A percentile compares a stretch with the other conserved stretches of the same genome.
Evolutionary conservation across 64 coral and sea anemone species (phyloP).

Genomic region (Stichodactyla helianthus): DNA sequence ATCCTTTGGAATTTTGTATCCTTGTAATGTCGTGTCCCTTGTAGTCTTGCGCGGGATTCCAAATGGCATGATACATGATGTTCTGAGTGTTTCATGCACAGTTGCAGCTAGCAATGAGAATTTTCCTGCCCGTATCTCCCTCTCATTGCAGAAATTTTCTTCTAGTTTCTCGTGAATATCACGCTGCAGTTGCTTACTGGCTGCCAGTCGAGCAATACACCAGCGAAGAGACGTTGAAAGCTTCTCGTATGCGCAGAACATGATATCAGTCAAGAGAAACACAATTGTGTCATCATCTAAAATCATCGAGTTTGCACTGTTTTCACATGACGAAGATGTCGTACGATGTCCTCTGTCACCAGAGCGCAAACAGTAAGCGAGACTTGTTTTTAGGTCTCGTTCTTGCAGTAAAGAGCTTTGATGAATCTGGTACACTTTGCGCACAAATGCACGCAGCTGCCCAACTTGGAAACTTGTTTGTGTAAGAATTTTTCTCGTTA

Average conservation of each 20-base stretch:
- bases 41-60: constrained; percentile 18
- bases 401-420: background rate
- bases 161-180: background rate
- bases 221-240: constrained; percentile 1
- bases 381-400: background rate
- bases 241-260: constrained; percentile 21
- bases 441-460: constrained; percentile 2
- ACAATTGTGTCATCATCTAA: constrained; percentile 11
- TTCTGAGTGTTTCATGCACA: background rate
- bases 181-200: background rate
- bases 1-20: constrained; percentile 1
- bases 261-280: constrained; percentile 8
- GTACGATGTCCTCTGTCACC: background rate
- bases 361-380: background rate
- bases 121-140: background rate
- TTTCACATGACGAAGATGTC: background rate
- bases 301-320: background rate
- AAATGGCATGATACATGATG: constrained; percentile 16
- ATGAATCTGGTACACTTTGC: constrained; percentile 13
- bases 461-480: background rate
- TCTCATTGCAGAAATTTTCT: background rate
- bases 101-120: background rate
- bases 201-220: constrained; percentile 8
- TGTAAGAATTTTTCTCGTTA: background rate
- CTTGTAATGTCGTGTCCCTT: background rate